Base-by-base conservation (phyloP, 2,888 invertebrate species). In the Lutraria lutraria region DNA sequence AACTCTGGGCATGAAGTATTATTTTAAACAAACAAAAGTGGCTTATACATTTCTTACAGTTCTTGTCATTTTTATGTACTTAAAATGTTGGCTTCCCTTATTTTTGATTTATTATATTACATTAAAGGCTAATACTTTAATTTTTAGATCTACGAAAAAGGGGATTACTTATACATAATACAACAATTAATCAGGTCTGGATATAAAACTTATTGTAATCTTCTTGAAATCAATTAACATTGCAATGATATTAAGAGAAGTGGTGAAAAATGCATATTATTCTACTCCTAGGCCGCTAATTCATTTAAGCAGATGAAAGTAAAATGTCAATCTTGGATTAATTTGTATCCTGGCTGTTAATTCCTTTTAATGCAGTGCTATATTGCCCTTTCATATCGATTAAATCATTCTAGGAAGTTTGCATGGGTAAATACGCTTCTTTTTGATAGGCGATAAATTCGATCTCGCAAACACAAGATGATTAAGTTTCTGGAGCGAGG, bases 391-490 rank as follows among this genome's bases (percentile, higher is more conserved):
- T 83, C 79, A 80, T 63, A 80, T 80, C 80, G 76, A 83, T 83
- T 79, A 29, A 56, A 76, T 52, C 60, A 84, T 68, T 83, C 79
- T 54, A 29, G 63, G 83, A 83, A 83, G 83, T 88, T 88, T 87
- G 87, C 87, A 84, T 86, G 86, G 86, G 86, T 87, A 90, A 88
- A 90, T 90, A 88, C 84, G 83, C 81, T 90, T 88, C 85, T 86
- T 87, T 76, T 90, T 90, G 88, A 88, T 86, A 52, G 82, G 68
- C 85, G 81, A 88, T 88, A 88, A 88, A 88, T 76, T 68, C 88
- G 87, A 88, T 88, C 63, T 88, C 21, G 60, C 83, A 53, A 79
- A 83, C 60, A 86, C 85, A 86, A 84, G 88, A 91, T 87, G 89
- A 90, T 91, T 90, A 90, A 90, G 89, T 80, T 72, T 34, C 31